These are phyloP conservation scores for Nanorana parkeri DNA, from an alignment of 2,113 vertebrate genomes.

Conservation along the genomic window DNA sequence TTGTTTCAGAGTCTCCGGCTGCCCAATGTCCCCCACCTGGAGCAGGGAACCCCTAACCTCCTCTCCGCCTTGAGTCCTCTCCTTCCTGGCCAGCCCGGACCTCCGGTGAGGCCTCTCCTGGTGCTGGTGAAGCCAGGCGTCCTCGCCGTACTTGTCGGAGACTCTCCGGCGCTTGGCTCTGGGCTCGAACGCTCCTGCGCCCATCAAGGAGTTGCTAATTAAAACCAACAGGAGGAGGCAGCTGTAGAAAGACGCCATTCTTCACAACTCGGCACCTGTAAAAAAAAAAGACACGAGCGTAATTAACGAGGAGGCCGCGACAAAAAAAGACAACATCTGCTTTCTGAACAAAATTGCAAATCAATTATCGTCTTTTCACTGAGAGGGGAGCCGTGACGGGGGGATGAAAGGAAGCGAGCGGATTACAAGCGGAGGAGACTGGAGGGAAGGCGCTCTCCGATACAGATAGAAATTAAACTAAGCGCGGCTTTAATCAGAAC, in stretches of 20 bases:
- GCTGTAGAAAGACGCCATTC: conserved; percentile 4
- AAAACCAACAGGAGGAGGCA: conserved; percentile 3
- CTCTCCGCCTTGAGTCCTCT: conserved; percentile 19
- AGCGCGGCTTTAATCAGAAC: background rate
- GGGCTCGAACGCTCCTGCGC: background rate
- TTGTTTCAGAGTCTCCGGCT: conserved; percentile 69
- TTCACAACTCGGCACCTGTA: conserved; percentile 26
- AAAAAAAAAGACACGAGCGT: background rate
- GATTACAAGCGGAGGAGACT: background rate
- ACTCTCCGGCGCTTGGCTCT: conserved; percentile 21
- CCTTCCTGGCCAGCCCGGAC: conserved; percentile 13
- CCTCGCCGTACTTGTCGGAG: conserved; percentile 33
- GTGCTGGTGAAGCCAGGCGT: conserved; percentile 18
- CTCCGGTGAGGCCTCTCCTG: conserved; percentile 10
- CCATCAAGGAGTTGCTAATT: conserved; percentile 6
- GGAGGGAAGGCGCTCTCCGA: background rate
- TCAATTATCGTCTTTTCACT: background rate
- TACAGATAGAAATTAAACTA: background rate
- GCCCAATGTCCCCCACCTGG: conserved; percentile 54
- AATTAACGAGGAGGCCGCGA: conserved; percentile 1
- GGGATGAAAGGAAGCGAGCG: no score
- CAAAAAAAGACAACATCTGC: conserved; percentile 11
- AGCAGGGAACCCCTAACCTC: background rate
- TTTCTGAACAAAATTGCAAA: conserved; percentile 23
- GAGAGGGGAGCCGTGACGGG: background rate